These are phyloP conservation scores for Smutsia temminckii DNA, from an alignment of 2,797 vertebrate genomes.

Conservation along the genomic window DNA sequence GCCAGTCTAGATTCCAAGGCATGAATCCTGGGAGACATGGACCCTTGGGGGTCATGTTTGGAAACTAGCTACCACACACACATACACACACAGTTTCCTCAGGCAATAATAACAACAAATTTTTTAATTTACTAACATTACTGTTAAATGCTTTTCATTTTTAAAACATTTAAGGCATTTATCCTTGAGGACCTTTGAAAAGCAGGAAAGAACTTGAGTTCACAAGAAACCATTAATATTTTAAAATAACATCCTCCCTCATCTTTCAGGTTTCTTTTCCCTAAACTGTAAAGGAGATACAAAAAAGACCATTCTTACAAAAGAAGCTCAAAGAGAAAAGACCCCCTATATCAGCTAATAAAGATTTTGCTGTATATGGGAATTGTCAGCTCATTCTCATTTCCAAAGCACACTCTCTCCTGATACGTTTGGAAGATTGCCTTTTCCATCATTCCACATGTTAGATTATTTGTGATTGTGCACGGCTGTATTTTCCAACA, in stretches of 20 bases:
- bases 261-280: background rate
- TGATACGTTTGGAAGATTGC: background rate
- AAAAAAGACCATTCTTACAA: constrained; percentile 22
- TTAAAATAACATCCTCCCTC: background rate
- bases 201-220: background rate
- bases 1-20: background rate
- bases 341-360: background rate
- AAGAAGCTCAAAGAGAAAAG: background rate
- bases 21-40: background rate
- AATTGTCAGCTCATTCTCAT: background rate
- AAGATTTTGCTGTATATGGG: background rate
- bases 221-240: background rate
- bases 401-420: background rate
- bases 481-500: background rate
- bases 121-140: background rate
- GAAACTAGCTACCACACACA: background rate
- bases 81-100: background rate
- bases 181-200: background rate
- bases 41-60: background rate
- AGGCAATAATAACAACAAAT: background rate
- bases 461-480: background rate
- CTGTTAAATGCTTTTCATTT: background rate
- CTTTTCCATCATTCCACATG: background rate
- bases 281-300: background rate
- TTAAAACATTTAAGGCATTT: background rate